These are phyloP conservation scores for Sinocyclocheilus anophthalmus DNA, from an alignment of 2,113 vertebrate genomes.

Conservation along the genomic window DNA sequence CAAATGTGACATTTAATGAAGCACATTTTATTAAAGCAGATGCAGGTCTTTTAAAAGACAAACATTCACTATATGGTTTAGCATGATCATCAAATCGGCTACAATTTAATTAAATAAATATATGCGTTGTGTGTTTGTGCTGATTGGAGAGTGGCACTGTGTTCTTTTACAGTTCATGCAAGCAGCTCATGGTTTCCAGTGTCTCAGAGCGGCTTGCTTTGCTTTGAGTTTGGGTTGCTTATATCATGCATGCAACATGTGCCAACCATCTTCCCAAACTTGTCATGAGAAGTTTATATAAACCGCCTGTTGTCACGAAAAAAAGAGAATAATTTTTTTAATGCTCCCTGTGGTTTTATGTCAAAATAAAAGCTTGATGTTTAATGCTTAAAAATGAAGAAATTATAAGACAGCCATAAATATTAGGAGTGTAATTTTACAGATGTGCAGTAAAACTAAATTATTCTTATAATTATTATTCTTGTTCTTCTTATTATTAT, in stretches of 20 bases:
- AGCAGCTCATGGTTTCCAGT: neutral
- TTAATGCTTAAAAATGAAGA: too few relatives aligned
- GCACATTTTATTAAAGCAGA: slow-evolving; percentile 56
- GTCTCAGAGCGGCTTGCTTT: neutral
- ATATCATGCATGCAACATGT: neutral
- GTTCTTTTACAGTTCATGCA: too few relatives aligned
- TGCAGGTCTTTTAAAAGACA: slow-evolving; percentile 30
- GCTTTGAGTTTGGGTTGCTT: neutral
- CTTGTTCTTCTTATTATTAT: too few relatives aligned
- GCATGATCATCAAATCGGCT: neutral
- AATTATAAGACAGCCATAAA: too few relatives aligned
- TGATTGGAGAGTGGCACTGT: too few relatives aligned
- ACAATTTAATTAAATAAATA: neutral
- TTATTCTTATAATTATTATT: too few relatives aligned
- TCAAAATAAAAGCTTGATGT: too few relatives aligned
- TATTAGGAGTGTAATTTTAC: too few relatives aligned
- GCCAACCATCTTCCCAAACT: too few relatives aligned
- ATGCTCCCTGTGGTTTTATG: too few relatives aligned
- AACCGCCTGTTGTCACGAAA: neutral
- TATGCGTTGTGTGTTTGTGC: neutral
- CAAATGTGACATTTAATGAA: slow-evolving; percentile 53
- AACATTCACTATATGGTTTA: neutral
- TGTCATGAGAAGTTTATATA: neutral
- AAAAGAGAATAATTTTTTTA: neutral
- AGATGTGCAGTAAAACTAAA: too few relatives aligned